Evolutionary conservation across 2,113 vertebrate species (phyloP), one percentile per base, ranked within the genome.

Genomic region (Hyaena hyaena): DNA sequence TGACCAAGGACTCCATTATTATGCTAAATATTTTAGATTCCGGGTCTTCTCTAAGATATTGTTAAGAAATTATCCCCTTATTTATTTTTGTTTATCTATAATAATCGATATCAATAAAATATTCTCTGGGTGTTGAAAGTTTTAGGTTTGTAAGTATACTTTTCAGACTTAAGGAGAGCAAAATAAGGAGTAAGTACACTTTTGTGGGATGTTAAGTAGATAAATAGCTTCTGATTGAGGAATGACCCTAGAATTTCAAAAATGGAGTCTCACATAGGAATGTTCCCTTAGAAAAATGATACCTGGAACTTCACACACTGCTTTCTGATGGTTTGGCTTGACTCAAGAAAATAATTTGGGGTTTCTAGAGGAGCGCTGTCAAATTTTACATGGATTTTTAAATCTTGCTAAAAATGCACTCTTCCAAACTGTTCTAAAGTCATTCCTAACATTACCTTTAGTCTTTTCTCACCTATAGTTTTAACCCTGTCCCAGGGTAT

Each of bases 191-290:
- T 19, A 2, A 69, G 12, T 63, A 93, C 4, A 1, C 9, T 82
- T 94, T 81, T 35, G 14, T 19, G 61, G 2, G 15, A 53, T 7
- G 65, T 43, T 43, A 48, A 71, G 26, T 9, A 94, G 43, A 83
- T 69, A 92, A 95, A 65, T 39, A 89, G 15, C 7, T 69, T 84
- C 68, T 85, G 74, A 84, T 3, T 86, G 28, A 90, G 23, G 21
- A 92, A 55, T 39, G 77, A 91, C 16, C 85, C 39, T 28, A 95
- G 50, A 91, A 93, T 73, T 83, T 79, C 26, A 89, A 95, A 97
- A 95, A 58, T 10, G 69, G 11, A 88, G 8, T 8, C 5, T 93
- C 17, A 61, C 7, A 5, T 39, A 93, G 58, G 63, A 93, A 68
- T 80, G 15, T 43, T 23, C 5, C 9, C n/a, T 89, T 93, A 19